phyloP scores from a whole-genome alignment of 2,888 invertebrate genomes.

The Thumatha senex region DNA sequence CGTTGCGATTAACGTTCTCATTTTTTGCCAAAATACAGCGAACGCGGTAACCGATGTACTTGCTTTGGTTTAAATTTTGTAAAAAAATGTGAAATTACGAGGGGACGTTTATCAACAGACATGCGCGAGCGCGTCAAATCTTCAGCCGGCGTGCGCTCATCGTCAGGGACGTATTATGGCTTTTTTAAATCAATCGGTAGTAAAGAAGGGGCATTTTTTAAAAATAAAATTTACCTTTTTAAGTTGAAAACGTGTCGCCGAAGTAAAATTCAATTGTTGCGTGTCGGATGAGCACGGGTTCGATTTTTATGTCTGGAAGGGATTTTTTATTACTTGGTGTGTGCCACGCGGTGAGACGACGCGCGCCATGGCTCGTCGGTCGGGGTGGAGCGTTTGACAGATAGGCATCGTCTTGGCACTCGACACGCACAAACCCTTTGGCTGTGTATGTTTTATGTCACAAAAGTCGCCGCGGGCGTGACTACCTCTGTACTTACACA shows the following conservation, averaged over 20 bases:
- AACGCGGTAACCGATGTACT: conserved; percentile 71
- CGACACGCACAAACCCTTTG: conserved; percentile 61
- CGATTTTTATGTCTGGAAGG: conserved; percentile 73
- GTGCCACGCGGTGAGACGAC: conserved; percentile 52
- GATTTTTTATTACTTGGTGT: conserved; percentile 78
- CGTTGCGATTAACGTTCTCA: conserved; percentile 68
- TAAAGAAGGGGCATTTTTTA: conserved; percentile 73
- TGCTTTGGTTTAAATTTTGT: conserved; percentile 69
- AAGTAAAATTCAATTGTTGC: conserved; percentile 80
- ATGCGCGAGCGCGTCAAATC: conserved; percentile 83
- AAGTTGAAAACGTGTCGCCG: conserved; percentile 76
- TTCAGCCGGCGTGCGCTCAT: conserved; percentile 78
- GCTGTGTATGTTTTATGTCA: conserved; percentile 37
- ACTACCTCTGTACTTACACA: conserved; percentile 28
- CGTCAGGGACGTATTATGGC: conserved; percentile 73
- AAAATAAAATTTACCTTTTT: conserved; percentile 79
- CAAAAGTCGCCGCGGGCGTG: conserved; percentile 44
- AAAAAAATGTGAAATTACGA: conserved; percentile 75
- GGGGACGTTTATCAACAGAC: conserved; percentile 82
- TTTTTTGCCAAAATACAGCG: conserved; percentile 50
- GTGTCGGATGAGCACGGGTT: conserved; percentile 83
- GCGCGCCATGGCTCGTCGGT: conserved; percentile 5
- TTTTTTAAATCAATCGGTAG: conserved; percentile 70
- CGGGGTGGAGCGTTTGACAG: conserved; percentile 42
- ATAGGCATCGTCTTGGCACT: conserved; percentile 49